Evolutionary conservation across 2,113 vertebrate species (phyloP).

Genomic region (Vimba vimba): DNA sequence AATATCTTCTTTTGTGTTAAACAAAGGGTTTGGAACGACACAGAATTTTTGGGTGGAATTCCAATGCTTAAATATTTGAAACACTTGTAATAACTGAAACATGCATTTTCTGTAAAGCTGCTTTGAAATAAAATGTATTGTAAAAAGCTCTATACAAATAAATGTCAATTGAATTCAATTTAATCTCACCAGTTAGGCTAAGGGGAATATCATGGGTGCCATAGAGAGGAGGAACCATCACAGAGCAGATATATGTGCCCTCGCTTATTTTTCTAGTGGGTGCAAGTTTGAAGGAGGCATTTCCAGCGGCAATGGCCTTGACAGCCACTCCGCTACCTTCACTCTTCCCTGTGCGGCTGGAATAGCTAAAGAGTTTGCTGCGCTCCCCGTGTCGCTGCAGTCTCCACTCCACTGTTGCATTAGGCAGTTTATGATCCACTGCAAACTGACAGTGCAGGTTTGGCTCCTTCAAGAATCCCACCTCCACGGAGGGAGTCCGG

Average conservation of each 20-base stretch:
- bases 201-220: slow-evolving; percentile 64
- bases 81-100: too few species aligned
- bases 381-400: slow-evolving; percentile 61
- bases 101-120: background rate
- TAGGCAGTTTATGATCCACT: slow-evolving; percentile 66
- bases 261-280: slow-evolving; percentile 59
- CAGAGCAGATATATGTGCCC: slow-evolving; percentile 70
- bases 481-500: slow-evolving; percentile 61
- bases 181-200: slow-evolving; percentile 70
- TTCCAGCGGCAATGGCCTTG: slow-evolving; percentile 64
- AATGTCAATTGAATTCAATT: background rate
- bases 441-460: slow-evolving; percentile 75
- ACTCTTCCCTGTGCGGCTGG: slow-evolving; percentile 47
- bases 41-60: too few species aligned
- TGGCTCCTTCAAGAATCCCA: slow-evolving; percentile 59
- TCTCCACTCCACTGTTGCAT: slow-evolving; percentile 66
- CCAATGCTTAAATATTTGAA: too few species aligned
- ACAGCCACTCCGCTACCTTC: slow-evolving; percentile 57
- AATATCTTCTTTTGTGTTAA: background rate
- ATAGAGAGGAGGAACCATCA: slow-evolving; percentile 67
- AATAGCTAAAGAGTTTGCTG: slow-evolving; percentile 62
- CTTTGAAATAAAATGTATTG: background rate
- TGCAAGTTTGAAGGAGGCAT: slow-evolving; percentile 68
- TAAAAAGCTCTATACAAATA: background rate
- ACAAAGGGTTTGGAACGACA: background rate